A percentile compares a stretch with the other conserved stretches of the same genome.
These are phyloP conservation scores for Cheirogaleus major DNA, from an alignment of 2,797 vertebrate genomes.

Conservation along the genomic window DNA sequence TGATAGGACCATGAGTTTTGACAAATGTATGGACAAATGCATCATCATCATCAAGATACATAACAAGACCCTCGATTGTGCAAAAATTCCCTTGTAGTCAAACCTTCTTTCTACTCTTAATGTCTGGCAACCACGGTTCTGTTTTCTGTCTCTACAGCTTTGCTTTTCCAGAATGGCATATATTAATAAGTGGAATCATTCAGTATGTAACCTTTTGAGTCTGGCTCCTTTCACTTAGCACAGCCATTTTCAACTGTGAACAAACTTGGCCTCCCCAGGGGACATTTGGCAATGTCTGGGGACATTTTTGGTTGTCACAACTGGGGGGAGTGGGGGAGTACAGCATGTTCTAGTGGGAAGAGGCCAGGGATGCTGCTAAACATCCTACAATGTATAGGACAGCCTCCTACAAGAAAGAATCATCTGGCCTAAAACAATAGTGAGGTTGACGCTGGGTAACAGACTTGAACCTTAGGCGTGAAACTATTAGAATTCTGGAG, in stretches of 20 bases:
- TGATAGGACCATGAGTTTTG: not conserved
- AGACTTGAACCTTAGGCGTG: too few relatives aligned
- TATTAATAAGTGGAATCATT: not conserved
- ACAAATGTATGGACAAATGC: not conserved
- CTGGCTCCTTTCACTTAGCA: not conserved
- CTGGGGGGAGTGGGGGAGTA: fast-evolving
- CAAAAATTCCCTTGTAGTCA: not conserved
- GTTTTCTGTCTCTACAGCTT: not conserved
- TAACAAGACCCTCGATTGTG: not conserved
- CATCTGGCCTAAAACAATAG: not conserved
- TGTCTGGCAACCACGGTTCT: not conserved
- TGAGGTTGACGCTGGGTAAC: not conserved
- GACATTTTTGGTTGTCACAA: not conserved
- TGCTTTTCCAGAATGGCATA: not conserved
- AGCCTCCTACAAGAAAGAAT: not conserved
- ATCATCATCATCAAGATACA: not conserved
- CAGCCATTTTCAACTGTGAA: not conserved
- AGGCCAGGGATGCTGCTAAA: not conserved
- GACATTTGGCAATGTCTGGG: not conserved
- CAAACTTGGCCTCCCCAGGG: not conserved
- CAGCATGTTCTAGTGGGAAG: not conserved
- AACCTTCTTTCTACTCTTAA: not conserved
- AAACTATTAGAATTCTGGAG: too few relatives aligned
- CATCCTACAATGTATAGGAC: not conserved
- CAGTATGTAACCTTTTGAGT: not conserved